A percentile compares a stretch with the other conserved stretches of the same genome.
phyloP scores from a whole-genome alignment of 2,888 invertebrate species.

The Hyles lineata region DNA sequence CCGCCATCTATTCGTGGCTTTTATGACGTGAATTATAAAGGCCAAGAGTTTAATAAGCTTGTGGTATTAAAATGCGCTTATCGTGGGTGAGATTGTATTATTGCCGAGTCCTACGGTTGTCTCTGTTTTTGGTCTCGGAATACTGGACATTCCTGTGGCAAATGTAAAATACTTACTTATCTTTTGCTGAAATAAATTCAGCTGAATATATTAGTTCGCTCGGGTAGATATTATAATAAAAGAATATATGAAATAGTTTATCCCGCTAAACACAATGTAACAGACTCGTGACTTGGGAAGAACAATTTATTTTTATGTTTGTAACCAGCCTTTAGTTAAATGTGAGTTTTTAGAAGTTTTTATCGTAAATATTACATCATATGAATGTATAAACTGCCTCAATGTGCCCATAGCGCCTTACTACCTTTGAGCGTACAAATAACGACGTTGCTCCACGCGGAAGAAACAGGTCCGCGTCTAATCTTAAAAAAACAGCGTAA shows the following conservation, averaged over 20 bases:
- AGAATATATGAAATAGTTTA: too few relatives aligned
- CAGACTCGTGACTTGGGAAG: too few relatives aligned
- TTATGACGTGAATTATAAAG: constrained; percentile 36
- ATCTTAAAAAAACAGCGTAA: constrained; percentile 14
- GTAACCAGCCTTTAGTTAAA: too few relatives aligned
- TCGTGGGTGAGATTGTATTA: background rate
- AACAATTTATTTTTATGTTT: too few relatives aligned
- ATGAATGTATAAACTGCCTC: background rate
- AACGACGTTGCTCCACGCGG: constrained; percentile 5
- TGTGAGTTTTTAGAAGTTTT: too few relatives aligned
- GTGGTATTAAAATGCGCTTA: constrained; percentile 25
- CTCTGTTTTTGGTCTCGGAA: background rate
- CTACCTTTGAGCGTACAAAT: constrained; percentile 10
- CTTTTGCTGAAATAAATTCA: too few relatives aligned
- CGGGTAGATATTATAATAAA: too few relatives aligned
- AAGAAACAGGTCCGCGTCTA: constrained; percentile 6
- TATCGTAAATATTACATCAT: background rate
- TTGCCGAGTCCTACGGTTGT: background rate
- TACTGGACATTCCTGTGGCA: too few relatives aligned
- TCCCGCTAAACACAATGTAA: too few relatives aligned
- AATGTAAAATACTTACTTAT: too few relatives aligned
- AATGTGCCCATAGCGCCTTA: background rate
- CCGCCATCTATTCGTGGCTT: constrained; percentile 38
- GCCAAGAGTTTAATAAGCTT: constrained; percentile 34
- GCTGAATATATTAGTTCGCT: too few relatives aligned